These are phyloP conservation scores for Eugnorisma glareosa DNA, from an alignment of 2,888 invertebrate species.

Conservation along the genomic window DNA sequence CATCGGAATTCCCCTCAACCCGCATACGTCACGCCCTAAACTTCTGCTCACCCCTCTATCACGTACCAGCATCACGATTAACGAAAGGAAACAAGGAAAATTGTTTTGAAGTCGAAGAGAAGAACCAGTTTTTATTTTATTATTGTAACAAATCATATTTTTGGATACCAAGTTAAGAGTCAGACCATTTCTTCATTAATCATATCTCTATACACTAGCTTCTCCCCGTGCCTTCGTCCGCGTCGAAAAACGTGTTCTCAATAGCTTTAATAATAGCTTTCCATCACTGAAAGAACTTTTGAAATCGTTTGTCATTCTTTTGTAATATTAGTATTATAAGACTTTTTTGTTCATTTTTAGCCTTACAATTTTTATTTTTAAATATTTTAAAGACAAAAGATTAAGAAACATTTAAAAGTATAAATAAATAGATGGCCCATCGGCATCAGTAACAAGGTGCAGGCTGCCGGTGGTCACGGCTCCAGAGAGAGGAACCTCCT, in stretches of 20 bases:
- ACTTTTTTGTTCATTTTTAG: too few species aligned
- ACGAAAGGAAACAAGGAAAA: constrained; percentile 47
- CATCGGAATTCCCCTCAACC: background rate
- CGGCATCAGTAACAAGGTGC: too few species aligned
- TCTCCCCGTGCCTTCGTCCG: background rate
- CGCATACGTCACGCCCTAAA: background rate
- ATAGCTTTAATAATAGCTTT: too few species aligned
- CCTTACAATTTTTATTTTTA: too few species aligned
- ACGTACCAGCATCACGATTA: background rate
- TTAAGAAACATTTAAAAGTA: too few species aligned
- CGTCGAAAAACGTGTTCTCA: background rate
- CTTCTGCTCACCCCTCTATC: constrained; percentile 30
- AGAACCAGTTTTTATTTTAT: constrained; percentile 23
- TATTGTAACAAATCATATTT: background rate
- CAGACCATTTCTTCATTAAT: background rate
- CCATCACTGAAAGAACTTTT: too few species aligned
- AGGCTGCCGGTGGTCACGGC: too few species aligned
- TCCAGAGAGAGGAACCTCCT: too few species aligned
- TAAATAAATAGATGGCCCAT: too few species aligned
- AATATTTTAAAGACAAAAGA: too few species aligned
- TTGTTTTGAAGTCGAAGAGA: constrained; percentile 3
- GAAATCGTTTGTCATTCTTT: too few species aligned
- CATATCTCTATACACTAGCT: background rate
- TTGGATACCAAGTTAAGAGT: background rate
- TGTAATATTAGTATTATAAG: too few species aligned